phyloP scores from a whole-genome alignment of 2,797 vertebrate species.

The Oreochromis grahami region DNA sequence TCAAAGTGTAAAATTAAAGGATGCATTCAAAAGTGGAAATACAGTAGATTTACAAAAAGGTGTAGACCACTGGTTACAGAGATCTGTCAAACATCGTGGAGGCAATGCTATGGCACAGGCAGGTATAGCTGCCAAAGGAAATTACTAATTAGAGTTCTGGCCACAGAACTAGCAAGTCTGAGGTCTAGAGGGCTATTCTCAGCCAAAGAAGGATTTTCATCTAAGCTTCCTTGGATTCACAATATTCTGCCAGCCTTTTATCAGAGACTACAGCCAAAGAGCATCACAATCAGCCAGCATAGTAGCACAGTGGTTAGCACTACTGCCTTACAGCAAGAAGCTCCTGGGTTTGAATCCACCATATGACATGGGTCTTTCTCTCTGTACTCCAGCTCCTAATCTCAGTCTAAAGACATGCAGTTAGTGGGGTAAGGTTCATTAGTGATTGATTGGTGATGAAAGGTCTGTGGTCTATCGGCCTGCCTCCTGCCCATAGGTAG shows the following conservation, averaged over 20 bases:
- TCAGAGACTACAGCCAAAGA: not conserved
- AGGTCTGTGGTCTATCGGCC: not conserved
- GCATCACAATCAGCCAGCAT: not conserved
- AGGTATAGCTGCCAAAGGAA: not conserved
- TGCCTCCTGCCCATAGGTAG: not conserved
- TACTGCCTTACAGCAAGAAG: not conserved
- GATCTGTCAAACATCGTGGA: not conserved
- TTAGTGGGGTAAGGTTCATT: not conserved
- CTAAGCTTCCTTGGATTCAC: not conserved
- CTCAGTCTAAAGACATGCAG: not conserved
- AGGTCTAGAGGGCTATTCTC: not conserved
- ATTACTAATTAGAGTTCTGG: not conserved
- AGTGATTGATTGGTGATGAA: not conserved
- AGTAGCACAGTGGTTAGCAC: not conserved
- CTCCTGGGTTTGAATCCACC: not conserved
- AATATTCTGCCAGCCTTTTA: not conserved
- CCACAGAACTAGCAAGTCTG: not conserved
- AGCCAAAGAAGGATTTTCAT: not conserved
- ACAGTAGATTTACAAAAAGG: not conserved
- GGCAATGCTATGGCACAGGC: not conserved
- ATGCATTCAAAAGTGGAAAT: not conserved
- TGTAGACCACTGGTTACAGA: not conserved
- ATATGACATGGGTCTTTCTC: not conserved
- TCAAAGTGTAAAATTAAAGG: not conserved
- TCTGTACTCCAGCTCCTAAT: not conserved